A percentile compares a stretch with the other conserved stretches of the same genome.
phyloP scores from a whole-genome alignment of 2,888 invertebrate genomes.

The Orthosia gothica region DNA sequence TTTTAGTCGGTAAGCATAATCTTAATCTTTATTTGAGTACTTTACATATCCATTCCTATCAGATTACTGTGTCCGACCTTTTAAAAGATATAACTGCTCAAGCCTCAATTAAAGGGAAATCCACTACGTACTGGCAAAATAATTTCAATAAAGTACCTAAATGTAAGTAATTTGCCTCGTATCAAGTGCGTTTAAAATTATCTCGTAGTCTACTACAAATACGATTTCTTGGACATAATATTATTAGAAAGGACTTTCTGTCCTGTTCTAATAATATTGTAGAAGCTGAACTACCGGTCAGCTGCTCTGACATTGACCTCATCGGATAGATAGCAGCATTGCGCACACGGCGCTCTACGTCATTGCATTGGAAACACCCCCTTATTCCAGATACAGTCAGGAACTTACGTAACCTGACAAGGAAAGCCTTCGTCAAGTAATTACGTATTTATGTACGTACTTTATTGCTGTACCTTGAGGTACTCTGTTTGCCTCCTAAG shows the following conservation, averaged over 20 bases:
- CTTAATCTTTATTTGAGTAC: constrained; percentile 19
- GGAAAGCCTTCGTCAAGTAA: constrained; percentile 33
- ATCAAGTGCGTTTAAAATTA: constrained; percentile 24
- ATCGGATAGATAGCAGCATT: constrained; percentile 81
- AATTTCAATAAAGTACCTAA: constrained; percentile 8
- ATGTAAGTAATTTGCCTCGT: constrained; percentile 1
- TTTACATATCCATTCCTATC: constrained; percentile 8
- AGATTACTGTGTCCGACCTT: constrained; percentile 8
- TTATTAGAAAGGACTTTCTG: constrained; percentile 64
- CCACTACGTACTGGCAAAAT: constrained; percentile 24
- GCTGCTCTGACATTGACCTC: constrained; percentile 86
- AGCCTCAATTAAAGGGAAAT: constrained; percentile 25
- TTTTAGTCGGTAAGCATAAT: constrained; percentile 16
- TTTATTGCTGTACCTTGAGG: constrained; percentile 4
- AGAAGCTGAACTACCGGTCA: constrained; percentile 78
- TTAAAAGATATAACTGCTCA: constrained; percentile 19
- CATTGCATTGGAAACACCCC: constrained; percentile 67
- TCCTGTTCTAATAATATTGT: too few relatives aligned
- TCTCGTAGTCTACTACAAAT: constrained; percentile 22
- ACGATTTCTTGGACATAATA: constrained; percentile 44
- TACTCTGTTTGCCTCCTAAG: background rate
- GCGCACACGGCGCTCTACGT: constrained; percentile 74
- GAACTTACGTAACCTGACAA: constrained; percentile 34
- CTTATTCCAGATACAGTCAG: constrained; percentile 50
- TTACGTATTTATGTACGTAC: background rate